phyloP scores from a whole-genome alignment of 1,140 invertebrate genomes.

The Pseudomyrmex concolor region DNA sequence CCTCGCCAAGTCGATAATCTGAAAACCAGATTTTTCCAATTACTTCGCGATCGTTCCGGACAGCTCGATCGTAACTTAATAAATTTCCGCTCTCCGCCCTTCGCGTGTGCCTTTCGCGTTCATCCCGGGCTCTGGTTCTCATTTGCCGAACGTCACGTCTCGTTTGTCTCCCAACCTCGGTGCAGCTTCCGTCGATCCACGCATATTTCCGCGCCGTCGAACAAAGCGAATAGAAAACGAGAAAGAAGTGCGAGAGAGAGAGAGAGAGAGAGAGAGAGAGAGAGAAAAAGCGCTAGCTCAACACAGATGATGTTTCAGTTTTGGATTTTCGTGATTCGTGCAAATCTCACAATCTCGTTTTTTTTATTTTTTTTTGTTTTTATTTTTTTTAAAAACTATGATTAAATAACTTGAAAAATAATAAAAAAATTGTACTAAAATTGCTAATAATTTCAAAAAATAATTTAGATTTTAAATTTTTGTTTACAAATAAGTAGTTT shows the following conservation, averaged over 20 bases:
- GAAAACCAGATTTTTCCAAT: slow-evolving; percentile 58
- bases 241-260: slow-evolving; percentile 8
- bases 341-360: too few species aligned
- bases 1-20: slow-evolving; percentile 49
- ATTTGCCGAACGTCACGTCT: slow-evolving; percentile 55
- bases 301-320: slow-evolving; percentile 27
- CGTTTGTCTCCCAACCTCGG: slow-evolving; percentile 40
- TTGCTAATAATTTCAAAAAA: neutral
- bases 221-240: slow-evolving; percentile 57
- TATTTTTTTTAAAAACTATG: neutral
- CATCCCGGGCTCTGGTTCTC: slow-evolving; percentile 41
- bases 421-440: neutral
- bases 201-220: slow-evolving; percentile 59
- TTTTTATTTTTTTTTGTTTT: neutral
- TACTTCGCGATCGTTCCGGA: slow-evolving; percentile 52
- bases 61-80: slow-evolving; percentile 59
- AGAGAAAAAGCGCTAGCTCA: too few species aligned
- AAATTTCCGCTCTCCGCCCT: slow-evolving; percentile 44
- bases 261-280: too few species aligned
- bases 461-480: neutral
- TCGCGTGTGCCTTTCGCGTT: slow-evolving; percentile 28
- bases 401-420: neutral
- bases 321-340: neutral
- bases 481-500: neutral
- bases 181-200: slow-evolving; percentile 30